Percentiles rank a stretch among this genome's conserved stretches.
phyloP scores from a whole-genome alignment of 2,797 vertebrate genomes.

The Mormyrops boulengeri region DNA sequence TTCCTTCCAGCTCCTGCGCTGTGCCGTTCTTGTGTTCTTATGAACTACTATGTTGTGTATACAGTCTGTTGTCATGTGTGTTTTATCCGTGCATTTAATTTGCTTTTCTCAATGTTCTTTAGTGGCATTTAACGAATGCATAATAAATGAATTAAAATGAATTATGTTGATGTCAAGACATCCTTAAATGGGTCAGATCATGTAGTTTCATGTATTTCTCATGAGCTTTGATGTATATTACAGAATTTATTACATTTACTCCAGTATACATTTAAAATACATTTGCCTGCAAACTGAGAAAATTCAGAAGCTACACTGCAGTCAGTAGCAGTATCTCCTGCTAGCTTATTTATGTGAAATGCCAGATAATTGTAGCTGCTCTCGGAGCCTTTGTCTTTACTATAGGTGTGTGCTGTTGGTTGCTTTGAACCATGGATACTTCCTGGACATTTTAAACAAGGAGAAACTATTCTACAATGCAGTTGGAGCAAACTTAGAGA shows the following conservation, averaged over 20 bases:
- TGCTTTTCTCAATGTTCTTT: not conserved
- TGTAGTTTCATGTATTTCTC: not conserved
- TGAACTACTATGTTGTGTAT: not conserved
- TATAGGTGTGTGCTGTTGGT: not conserved
- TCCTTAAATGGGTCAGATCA: not conserved
- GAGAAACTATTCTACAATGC: not conserved
- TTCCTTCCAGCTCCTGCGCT: not conserved
- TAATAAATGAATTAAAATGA: not conserved
- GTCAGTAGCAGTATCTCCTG: not conserved
- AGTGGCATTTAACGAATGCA: not conserved
- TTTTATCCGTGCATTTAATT: not conserved
- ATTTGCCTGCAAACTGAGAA: not conserved
- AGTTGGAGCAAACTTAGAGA: not conserved
- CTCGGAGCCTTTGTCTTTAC: not conserved
- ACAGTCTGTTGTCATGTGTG: not conserved
- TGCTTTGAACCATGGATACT: not conserved
- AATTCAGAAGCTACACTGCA: not conserved
- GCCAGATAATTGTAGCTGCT: not conserved
- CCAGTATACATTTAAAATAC: not conserved
- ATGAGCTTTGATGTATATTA: not conserved
- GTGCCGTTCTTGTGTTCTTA: not conserved
- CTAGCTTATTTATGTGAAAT: not conserved
- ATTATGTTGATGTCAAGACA: not conserved
- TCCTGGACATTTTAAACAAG: not conserved
- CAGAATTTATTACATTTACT: not conserved